Evolutionary conservation across 2,797 vertebrate genomes (phyloP).

Genomic region (Adrianichthys oophorus): DNA sequence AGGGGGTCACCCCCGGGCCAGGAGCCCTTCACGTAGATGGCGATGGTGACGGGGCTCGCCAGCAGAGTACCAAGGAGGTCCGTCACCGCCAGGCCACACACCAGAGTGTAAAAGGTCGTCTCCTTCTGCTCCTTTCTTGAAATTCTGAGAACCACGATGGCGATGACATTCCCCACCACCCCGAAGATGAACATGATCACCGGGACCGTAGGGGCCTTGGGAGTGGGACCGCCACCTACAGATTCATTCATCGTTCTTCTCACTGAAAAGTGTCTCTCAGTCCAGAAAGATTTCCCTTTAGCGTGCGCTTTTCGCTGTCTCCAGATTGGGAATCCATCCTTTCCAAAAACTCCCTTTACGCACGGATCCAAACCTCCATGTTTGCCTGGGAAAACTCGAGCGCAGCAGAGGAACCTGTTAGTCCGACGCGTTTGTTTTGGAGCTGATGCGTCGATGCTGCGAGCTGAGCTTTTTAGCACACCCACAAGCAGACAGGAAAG

Average conservation of each 20-base stretch:
- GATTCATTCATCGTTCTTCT: constrained; percentile 18
- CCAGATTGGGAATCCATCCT: constrained; percentile 31
- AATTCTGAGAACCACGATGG: constrained; percentile 92
- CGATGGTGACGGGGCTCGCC: constrained; percentile 92
- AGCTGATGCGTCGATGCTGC: constrained; percentile 5
- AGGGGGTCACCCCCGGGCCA: constrained; percentile 85
- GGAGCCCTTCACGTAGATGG: constrained; percentile 88
- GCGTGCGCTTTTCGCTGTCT: constrained; percentile 12
- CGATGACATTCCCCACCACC: constrained; percentile 93
- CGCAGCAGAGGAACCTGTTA: background rate
- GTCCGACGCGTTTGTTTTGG: background rate
- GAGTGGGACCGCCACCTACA: background rate
- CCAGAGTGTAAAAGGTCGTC: constrained; percentile 95
- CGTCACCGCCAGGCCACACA: constrained; percentile 91
- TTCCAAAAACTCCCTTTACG: constrained; percentile 40
- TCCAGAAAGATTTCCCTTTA: constrained; percentile 19
- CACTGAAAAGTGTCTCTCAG: constrained; percentile 4
- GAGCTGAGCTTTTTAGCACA: constrained; percentile 1
- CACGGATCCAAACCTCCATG: constrained; percentile 18
- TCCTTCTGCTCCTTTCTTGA: constrained; percentile 94
- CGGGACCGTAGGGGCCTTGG: constrained; percentile 82
- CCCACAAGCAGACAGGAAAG: too few relatives aligned
- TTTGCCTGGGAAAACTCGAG: background rate
- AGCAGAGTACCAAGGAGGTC: constrained; percentile 94
- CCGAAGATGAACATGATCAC: constrained; percentile 95